Evolutionary conservation across 2,797 vertebrate species (phyloP).

Genomic region (Thunnus albacares): DNA sequence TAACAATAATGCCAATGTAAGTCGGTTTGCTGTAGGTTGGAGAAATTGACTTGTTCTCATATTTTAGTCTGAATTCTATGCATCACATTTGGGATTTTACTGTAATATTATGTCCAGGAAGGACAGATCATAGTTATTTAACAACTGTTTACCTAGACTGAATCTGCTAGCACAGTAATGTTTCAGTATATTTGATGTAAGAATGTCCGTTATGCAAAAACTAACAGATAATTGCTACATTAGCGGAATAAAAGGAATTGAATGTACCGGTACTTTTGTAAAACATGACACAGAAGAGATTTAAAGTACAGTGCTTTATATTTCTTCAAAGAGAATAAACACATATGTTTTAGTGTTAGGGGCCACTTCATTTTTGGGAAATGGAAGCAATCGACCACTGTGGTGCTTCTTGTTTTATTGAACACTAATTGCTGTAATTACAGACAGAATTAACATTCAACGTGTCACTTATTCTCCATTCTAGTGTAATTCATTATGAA

Average conservation of each 20-base stretch:
- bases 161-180: slow-evolving; percentile 52
- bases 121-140: slow-evolving; percentile 52
- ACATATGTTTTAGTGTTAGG: slow-evolving; percentile 4
- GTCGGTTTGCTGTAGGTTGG: slow-evolving; percentile 33
- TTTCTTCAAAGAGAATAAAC: slow-evolving; percentile 50
- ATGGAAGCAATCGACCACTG: slow-evolving; percentile 4
- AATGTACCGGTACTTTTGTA: slow-evolving; percentile 70
- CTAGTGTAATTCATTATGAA: neutral
- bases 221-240: slow-evolving; percentile 44
- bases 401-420: slow-evolving; percentile 30
- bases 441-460: slow-evolving; percentile 25
- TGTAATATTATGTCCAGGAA: slow-evolving; percentile 43
- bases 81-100: slow-evolving; percentile 51
- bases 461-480: neutral
- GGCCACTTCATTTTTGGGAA: slow-evolving; percentile 23
- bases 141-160: slow-evolving; percentile 52
- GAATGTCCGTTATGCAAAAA: slow-evolving; percentile 62
- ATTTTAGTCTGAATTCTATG: slow-evolving; percentile 57
- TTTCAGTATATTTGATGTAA: slow-evolving; percentile 51
- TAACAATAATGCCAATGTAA: slow-evolving; percentile 33
- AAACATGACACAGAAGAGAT: slow-evolving; percentile 44
- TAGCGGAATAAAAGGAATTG: slow-evolving; percentile 48
- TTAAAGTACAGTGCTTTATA: slow-evolving; percentile 63
- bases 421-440: slow-evolving; percentile 17
- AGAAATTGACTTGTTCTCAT: slow-evolving; percentile 19